Percentiles rank a stretch among this genome's conserved stretches.
Evolutionary conservation across 2,113 vertebrate genomes (phyloP).

Genomic region (Lamprologus callipterus): DNA sequence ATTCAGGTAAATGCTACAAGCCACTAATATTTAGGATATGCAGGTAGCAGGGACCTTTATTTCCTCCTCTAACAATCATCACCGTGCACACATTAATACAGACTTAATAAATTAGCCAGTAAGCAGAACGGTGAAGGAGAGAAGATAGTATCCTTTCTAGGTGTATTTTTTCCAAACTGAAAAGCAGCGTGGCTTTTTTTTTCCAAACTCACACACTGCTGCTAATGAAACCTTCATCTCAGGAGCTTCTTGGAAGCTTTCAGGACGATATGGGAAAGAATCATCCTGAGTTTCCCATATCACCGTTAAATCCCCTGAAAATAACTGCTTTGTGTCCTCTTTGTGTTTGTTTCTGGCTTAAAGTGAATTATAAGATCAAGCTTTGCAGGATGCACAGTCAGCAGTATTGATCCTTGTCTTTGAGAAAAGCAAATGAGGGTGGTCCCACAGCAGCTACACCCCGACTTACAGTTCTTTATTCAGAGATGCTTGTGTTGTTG

Average conservation of each 20-base stretch:
- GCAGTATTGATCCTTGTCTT: neutral
- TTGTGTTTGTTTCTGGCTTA: neutral
- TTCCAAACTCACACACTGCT: accelerated
- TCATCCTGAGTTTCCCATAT: neutral
- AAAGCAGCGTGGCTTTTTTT: accelerated
- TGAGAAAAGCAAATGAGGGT: slow-evolving; percentile 5
- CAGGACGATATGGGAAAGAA: neutral
- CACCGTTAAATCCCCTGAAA: neutral
- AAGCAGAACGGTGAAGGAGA: accelerated
- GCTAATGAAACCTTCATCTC: neutral
- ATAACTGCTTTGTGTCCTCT: neutral
- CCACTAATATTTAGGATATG: neutral
- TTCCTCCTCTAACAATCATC: neutral
- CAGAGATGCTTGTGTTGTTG: neutral
- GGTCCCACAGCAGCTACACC: neutral
- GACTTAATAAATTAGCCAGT: accelerated
- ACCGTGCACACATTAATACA: neutral
- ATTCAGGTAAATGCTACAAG: neutral
- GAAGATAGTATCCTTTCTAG: accelerated
- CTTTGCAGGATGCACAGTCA: neutral
- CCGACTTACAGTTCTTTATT: neutral
- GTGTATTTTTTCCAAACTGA: neutral
- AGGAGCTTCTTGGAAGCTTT: neutral
- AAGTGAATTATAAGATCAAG: neutral
- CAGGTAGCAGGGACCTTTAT: neutral